Conservation (phyloP, 35 echinoderm and acorn worm species). For the Chiridota heheva region DNA sequence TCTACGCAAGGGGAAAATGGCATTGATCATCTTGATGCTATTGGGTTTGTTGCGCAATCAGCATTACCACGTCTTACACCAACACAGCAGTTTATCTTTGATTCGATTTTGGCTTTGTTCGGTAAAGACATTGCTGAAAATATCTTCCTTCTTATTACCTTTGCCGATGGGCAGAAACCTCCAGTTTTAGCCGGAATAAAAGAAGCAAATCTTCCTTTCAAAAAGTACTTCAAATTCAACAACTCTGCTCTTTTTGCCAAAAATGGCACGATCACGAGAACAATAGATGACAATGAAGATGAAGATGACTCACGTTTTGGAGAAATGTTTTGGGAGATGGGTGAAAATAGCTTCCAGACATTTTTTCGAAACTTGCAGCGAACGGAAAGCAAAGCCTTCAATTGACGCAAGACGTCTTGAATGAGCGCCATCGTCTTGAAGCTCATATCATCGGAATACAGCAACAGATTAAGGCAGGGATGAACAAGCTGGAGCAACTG, state of each 20-base stretch:
- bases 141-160: slow-evolving; percentile 61
- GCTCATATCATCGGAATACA: slow-evolving; percentile 15
- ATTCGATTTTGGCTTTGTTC: slow-evolving; percentile 52
- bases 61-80: slow-evolving; percentile 42
- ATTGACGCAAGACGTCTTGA: slow-evolving; percentile 31
- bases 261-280: not conserved
- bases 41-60: slow-evolving; percentile 57
- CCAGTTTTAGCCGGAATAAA: slow-evolving; percentile 52
- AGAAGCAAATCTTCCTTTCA: slow-evolving; percentile 39
- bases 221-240: slow-evolving; percentile 56
- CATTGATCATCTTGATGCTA: slow-evolving; percentile 63
- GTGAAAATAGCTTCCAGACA: not conserved
- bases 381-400: slow-evolving; percentile 5
- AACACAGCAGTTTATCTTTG: slow-evolving; percentile 60
- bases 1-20: not conserved
- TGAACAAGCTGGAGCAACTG: slow-evolving; percentile 24
- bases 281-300: not conserved
- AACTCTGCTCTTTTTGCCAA: slow-evolving; percentile 61
- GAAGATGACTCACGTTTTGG: slow-evolving; percentile 14
- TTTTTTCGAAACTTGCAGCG: slow-evolving; percentile 6
- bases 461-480: slow-evolving; percentile 23
- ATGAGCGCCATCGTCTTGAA: slow-evolving; percentile 30
- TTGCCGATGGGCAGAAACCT: slow-evolving; percentile 51
- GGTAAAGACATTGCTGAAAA: slow-evolving; percentile 58
- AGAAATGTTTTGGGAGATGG: slow-evolving; percentile 67